Base-by-base conservation (phyloP, 2,113 vertebrate genomes). In the Monopterus albus region DNA sequence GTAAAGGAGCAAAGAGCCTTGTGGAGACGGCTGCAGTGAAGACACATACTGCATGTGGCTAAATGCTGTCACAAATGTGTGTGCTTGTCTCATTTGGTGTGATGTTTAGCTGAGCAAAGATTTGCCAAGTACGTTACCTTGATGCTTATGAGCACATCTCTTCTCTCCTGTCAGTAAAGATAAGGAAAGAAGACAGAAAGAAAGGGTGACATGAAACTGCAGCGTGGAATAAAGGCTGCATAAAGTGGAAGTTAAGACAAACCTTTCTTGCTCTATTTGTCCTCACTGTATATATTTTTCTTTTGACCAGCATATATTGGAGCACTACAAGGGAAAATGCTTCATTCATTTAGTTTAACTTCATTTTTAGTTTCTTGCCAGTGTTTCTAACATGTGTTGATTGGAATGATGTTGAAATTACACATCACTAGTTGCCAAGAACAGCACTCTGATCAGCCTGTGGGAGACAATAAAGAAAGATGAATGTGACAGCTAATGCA, bases 361-460 rank as follows among this genome's bases (percentile, higher is more conserved):
- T 60, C 39, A 35, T 25, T 38, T 46, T 35, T 21, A 0, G 52
- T 31, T 23, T 61, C 17, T 20, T 25, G 2, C 46, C 10, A 14
- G 53, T 21, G 10, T 68, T 56, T 62, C 4, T 46, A 9, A 38
- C 39, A 57, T 35, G 60, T 55, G 50, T 68, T 72, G 36, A 73
- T 58, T 69, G 42, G 65, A 64, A 35, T 72, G 21, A 26, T 60
- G 63, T 72, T 65, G 11, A 66, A 60, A 49, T 70, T 55, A 8
- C 20, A 31, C 63, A 39, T 78, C 56, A 42, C 1, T 17, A 21
- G 26, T 36, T 63, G 59, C 71, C 78, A 77, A 61, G 65, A 70
- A 50, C 45, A 65, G 60, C 35, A 3, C 23, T 33, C 23, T 45
- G 6, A 1, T 4, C 10, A 39, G 42, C 53, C 43, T 1, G 31